A percentile compares a stretch with the other conserved stretches of the same genome.
phyloP scores from a whole-genome alignment of 2,888 invertebrate genomes.

The Coenonympha glycerion region DNA sequence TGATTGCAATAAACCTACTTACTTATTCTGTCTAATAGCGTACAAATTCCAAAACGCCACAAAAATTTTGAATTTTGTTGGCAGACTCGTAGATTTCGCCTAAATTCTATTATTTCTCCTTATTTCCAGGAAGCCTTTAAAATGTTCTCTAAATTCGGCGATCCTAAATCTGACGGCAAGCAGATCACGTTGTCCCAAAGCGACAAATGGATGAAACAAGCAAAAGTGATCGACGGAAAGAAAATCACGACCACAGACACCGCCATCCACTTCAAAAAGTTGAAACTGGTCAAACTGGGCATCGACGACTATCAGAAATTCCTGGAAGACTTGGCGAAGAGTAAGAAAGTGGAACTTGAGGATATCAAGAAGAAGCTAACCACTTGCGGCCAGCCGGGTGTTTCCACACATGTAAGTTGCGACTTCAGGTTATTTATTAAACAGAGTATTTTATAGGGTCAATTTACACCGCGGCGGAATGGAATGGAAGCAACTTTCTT shows the following conservation, averaged over 20 bases:
- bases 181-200: slow-evolving; percentile 90
- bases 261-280: slow-evolving; percentile 91
- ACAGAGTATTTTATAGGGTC: no score
- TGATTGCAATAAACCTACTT: no score
- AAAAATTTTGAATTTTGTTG: no score
- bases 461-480: no score
- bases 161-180: slow-evolving; percentile 89
- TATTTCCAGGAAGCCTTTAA: slow-evolving; percentile 82
- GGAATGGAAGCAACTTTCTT: no score
- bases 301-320: slow-evolving; percentile 88
- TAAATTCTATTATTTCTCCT: no score
- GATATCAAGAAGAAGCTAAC: slow-evolving; percentile 88
- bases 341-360: slow-evolving; percentile 85
- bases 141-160: slow-evolving; percentile 90
- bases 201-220: slow-evolving; percentile 97
- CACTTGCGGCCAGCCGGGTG: slow-evolving; percentile 86
- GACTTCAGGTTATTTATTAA: no score
- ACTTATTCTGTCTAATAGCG: no score
- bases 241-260: slow-evolving; percentile 93
- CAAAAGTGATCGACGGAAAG: slow-evolving; percentile 85
- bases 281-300: slow-evolving; percentile 86
- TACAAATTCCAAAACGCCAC: no score
- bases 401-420: slow-evolving; percentile 58
- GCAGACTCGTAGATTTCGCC: no score
- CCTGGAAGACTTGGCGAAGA: slow-evolving; percentile 88